A percentile compares a stretch with the other conserved stretches of the same genome.
phyloP scores from a whole-genome alignment of 1,140 invertebrate species.

The Zeugodacus cucurbitae region DNA sequence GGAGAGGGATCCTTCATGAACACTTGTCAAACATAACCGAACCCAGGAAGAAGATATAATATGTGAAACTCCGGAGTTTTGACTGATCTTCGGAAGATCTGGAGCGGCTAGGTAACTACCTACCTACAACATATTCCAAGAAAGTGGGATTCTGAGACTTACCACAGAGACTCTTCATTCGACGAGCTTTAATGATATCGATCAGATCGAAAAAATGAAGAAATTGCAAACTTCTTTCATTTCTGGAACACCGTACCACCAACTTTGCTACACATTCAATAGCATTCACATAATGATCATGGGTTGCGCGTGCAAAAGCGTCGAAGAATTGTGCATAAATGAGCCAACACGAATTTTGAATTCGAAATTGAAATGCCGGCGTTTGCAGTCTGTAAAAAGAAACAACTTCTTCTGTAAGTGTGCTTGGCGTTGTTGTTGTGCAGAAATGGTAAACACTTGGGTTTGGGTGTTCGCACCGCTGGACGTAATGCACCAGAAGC shows the following conservation, averaged over 20 bases:
- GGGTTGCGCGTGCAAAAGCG: neutral
- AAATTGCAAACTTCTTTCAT: neutral
- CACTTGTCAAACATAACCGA: too few relatives aligned
- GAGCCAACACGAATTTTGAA: neutral
- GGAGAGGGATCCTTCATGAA: too few relatives aligned
- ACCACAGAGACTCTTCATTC: too few relatives aligned
- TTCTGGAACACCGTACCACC: neutral
- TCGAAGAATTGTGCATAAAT: slow-evolving; percentile 1
- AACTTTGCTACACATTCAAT: neutral
- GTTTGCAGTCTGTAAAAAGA: neutral
- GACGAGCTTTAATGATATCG: too few relatives aligned
- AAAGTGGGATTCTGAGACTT: too few relatives aligned
- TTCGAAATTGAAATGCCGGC: neutral
- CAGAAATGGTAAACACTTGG: neutral
- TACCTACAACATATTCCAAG: too few relatives aligned
- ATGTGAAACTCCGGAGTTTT: too few relatives aligned
- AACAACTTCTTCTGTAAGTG: neutral
- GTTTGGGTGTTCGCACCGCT: neutral
- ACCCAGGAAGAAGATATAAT: too few relatives aligned
- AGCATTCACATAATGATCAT: neutral
- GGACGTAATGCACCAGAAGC: neutral
- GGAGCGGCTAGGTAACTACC: too few relatives aligned
- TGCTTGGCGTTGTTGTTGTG: neutral
- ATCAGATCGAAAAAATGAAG: neutral
- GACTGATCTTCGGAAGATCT: too few relatives aligned